These are phyloP conservation scores for fruit fly (Drosophila melanogaster) DNA, from an alignment of 1,140 invertebrate genomes.

Conservation along the genomic window DNA sequence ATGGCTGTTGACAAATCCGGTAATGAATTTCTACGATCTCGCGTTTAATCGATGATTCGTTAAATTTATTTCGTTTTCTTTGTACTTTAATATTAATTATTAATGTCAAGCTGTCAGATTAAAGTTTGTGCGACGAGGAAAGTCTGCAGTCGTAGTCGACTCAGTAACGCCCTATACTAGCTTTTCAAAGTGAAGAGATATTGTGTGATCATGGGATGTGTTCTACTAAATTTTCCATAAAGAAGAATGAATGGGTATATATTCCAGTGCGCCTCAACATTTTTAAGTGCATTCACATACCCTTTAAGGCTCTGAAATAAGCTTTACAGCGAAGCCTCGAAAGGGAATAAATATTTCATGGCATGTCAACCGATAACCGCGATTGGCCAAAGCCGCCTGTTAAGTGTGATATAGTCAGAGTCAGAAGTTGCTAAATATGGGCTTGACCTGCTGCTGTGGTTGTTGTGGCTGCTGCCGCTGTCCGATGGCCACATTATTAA, in stretches of 20 bases:
- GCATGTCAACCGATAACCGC: constrained; percentile 64
- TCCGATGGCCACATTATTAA: constrained; percentile 75
- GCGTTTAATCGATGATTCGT: background rate
- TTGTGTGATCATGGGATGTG: too few species aligned
- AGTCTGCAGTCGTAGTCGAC: background rate
- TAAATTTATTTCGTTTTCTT: background rate
- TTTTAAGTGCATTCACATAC: constrained; percentile 7
- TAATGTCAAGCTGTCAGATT: constrained; percentile 21
- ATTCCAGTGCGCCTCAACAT: too few species aligned
- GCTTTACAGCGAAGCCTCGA: constrained; percentile 29
- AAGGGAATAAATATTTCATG: constrained; percentile 65
- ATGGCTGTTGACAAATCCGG: constrained; percentile 9
- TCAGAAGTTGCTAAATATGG: constrained; percentile 75
- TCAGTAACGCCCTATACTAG: background rate
- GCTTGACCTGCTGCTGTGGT: constrained; percentile 65
- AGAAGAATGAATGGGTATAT: too few species aligned
- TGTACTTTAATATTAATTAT: constrained; percentile 15
- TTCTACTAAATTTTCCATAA: too few species aligned
- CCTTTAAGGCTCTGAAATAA: constrained; percentile 17
- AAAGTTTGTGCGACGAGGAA: background rate
- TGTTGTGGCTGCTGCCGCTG: constrained; percentile 25
- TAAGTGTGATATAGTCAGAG: constrained; percentile 75
- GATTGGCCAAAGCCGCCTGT: constrained; percentile 62
- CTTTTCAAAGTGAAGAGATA: too few species aligned
- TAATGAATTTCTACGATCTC: constrained; percentile 10